phyloP scores from a whole-genome alignment of 2,797 vertebrate species.

The Enteromius mattozi region DNA sequence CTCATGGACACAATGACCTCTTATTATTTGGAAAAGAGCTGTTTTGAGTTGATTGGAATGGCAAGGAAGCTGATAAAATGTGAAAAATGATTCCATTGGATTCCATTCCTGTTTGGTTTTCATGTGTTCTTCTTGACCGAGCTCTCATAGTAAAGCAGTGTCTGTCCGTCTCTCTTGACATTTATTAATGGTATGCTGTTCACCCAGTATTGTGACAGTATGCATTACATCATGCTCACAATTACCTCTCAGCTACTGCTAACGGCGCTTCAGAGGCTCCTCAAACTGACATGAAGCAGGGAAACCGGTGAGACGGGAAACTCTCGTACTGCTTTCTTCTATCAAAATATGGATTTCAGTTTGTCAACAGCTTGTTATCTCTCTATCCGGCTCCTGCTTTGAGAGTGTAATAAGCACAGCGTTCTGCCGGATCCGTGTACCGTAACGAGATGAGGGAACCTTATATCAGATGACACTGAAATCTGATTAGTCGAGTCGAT shows the following conservation, averaged over 20 bases:
- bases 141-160: not conserved
- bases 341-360: constrained; percentile 38
- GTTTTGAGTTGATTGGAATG: not conserved
- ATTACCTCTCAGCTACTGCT: constrained; percentile 20
- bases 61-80: not conserved
- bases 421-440: not conserved
- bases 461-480: constrained; percentile 23
- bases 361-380: constrained; percentile 20
- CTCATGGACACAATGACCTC: not conserved
- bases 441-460: not conserved
- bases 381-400: not conserved
- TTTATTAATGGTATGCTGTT: constrained; percentile 5
- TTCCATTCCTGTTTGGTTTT: not conserved
- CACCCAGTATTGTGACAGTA: constrained; percentile 4
- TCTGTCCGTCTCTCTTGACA: not conserved
- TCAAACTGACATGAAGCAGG: constrained; percentile 1
- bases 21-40: not conserved
- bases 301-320: constrained; percentile 47
- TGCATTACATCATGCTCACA: not conserved
- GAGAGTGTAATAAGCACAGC: not conserved
- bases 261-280: constrained; percentile 23
- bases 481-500: not conserved
- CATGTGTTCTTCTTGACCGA: not conserved
- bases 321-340: constrained; percentile 13
- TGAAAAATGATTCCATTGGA: not conserved